Evolutionary conservation across 1,140 invertebrate genomes (phyloP).

Genomic region (Diprion similis): DNA sequence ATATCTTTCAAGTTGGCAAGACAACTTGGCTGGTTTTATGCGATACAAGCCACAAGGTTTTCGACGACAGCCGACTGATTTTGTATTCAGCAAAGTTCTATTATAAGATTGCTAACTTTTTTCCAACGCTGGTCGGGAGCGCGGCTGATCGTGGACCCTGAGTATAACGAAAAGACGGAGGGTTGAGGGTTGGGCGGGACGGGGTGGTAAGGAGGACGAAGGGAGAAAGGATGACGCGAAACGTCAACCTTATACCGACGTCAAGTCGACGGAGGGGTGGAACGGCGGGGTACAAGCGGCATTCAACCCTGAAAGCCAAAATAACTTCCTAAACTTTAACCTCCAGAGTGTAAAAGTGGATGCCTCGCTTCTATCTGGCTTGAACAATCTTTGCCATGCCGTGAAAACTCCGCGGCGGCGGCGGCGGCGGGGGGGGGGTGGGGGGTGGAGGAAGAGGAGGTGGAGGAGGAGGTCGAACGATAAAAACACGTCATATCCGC

Average conservation of each 20-base stretch:
- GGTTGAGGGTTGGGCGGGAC: conserved; percentile 17
- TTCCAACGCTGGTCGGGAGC: conserved; percentile 28
- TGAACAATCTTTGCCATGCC: conserved; percentile 37
- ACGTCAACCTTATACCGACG: conserved; percentile 43
- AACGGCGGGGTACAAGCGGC: conserved; percentile 15
- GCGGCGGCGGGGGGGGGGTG: conserved; percentile 28
- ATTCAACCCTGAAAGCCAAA: conserved; percentile 46
- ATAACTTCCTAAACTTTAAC: conserved; percentile 56
- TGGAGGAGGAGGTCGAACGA: conserved; percentile 26
- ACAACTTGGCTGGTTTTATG: conserved; percentile 42
- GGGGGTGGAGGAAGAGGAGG: conserved; percentile 15
- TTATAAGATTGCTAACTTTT: conserved; percentile 52
- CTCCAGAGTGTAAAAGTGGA: conserved; percentile 49
- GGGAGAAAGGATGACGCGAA: conserved; percentile 44
- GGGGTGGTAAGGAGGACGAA: conserved; percentile 24
- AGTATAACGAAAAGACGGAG: conserved; percentile 20
- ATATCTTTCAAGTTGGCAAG: neutral
- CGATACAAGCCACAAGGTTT: conserved; percentile 38
- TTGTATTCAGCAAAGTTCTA: conserved; percentile 52
- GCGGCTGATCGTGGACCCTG: conserved; percentile 22
- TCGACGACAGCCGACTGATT: conserved; percentile 43
- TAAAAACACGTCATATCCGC: conserved; percentile 48
- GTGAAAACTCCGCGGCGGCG: conserved; percentile 33
- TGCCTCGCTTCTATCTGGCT: conserved; percentile 43
- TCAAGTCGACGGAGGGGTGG: conserved; percentile 10